A percentile compares a stretch with the other conserved stretches of the same genome.
Evolutionary conservation across 1,140 invertebrate genomes (phyloP).

Genomic region (Triops cancriformis): DNA sequence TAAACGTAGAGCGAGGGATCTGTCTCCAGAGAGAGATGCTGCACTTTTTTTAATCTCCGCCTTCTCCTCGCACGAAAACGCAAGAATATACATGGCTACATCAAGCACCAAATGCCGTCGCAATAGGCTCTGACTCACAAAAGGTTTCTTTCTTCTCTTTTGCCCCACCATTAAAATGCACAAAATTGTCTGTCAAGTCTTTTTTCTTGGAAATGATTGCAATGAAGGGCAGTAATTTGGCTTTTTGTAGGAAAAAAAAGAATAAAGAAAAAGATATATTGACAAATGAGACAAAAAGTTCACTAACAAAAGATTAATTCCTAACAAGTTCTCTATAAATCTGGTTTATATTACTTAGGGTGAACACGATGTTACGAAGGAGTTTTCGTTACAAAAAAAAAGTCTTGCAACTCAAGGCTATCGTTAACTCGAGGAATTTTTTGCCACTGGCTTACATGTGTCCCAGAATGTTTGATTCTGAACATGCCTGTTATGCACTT

Average conservation of each 20-base stretch:
- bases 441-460: no score
- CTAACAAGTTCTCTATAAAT: not conserved
- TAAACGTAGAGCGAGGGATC: not conserved
- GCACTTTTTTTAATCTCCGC: not conserved
- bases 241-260: not conserved
- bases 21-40: conserved; percentile 4
- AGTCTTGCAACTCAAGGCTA: no score
- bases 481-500: no score
- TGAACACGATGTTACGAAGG: no score
- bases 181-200: not conserved
- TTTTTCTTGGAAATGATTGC: not conserved
- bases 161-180: not conserved
- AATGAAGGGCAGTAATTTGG: not conserved
- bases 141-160: conserved; percentile 1
- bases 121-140: not conserved
- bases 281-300: not conserved
- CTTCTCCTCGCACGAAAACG: not conserved
- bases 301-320: not conserved
- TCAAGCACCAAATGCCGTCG: not conserved
- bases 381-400: no score
- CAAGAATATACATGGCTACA: not conserved
- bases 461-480: no score
- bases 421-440: no score
- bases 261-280: not conserved
- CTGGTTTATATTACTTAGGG: no score